These are phyloP conservation scores for Bicyclus anynana DNA, from an alignment of 1,140 invertebrate species.

Conservation along the genomic window DNA sequence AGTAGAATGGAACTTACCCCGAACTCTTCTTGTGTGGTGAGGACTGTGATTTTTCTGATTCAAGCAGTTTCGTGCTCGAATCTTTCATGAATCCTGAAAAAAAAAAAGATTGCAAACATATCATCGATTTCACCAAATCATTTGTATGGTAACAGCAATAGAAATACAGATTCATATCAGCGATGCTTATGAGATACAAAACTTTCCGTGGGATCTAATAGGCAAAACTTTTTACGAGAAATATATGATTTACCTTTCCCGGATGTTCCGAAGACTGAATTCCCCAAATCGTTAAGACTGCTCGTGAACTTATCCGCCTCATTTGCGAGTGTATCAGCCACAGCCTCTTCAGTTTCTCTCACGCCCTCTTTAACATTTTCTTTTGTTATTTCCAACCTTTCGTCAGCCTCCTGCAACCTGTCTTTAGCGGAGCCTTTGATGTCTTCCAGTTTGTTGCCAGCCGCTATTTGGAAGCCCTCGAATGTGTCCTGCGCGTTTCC, in stretches of 20 bases:
- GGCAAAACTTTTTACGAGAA: not conserved
- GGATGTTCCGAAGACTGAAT: conserved; percentile 60
- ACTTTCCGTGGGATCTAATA: not conserved
- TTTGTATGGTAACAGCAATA: conserved; percentile 4
- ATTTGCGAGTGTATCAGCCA: conserved; percentile 35
- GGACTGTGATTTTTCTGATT: conserved; percentile 63
- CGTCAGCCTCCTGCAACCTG: conserved; percentile 39
- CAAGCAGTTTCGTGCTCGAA: conserved; percentile 64
- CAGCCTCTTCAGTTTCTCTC: conserved; percentile 35
- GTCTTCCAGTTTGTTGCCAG: conserved; percentile 64
- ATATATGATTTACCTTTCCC: conserved; percentile 51
- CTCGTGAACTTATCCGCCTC: conserved; percentile 61
- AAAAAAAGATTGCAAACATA: not conserved
- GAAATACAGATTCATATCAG: not conserved
- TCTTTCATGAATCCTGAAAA: conserved; percentile 67
- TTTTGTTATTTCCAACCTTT: conserved; percentile 39
- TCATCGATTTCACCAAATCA: not conserved
- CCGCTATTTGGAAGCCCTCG: conserved; percentile 65
- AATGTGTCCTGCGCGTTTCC: conserved; percentile 51
- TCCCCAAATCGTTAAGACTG: conserved; percentile 65
- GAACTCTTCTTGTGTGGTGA: conserved; percentile 69
- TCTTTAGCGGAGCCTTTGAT: conserved; percentile 47
- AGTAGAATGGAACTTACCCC: conserved; percentile 52
- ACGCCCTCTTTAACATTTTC: conserved; percentile 32
- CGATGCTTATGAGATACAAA: not conserved